Percentiles rank a stretch among this genome's conserved stretches.
Conservation (phyloP, 1,140 invertebrate species). For the Lordiphosa clarofinis region DNA sequence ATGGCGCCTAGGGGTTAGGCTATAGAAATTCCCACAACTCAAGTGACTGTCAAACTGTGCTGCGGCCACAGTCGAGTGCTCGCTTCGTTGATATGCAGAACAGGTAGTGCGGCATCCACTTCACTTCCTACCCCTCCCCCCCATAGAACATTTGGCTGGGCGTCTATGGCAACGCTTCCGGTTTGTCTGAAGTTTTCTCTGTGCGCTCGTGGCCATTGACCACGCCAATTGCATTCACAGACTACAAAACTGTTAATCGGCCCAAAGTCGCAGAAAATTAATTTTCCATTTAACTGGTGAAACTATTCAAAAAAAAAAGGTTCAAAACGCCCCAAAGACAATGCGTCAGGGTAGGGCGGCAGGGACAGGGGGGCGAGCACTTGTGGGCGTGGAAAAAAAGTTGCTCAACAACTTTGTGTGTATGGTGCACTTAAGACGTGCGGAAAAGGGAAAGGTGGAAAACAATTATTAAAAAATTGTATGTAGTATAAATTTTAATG, state of each 20-base stretch:
- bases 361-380: too few relatives aligned
- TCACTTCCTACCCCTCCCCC: too few relatives aligned
- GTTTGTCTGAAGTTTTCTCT: slow-evolving; percentile 1
- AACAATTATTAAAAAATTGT: slow-evolving; percentile 12
- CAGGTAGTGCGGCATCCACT: slow-evolving; percentile 22
- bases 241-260: slow-evolving; percentile 8
- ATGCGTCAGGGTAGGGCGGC: too few relatives aligned
- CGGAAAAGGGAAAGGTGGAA: background rate
- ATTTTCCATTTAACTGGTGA: slow-evolving; percentile 1
- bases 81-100: slow-evolving; percentile 49
- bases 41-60: slow-evolving; percentile 10
- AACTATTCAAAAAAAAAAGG: too few relatives aligned
- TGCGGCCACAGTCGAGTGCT: slow-evolving; percentile 18
- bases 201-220: slow-evolving; percentile 29
- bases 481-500: slow-evolving; percentile 24
- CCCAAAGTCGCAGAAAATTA: too few relatives aligned
- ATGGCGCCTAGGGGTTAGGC: slow-evolving; percentile 50
- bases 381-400: slow-evolving; percentile 22
- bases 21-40: slow-evolving; percentile 6
- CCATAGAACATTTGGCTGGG: background rate
- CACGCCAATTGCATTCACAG: slow-evolving; percentile 21
- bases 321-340: too few relatives aligned
- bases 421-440: slow-evolving; percentile 20
- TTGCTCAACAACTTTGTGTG: slow-evolving; percentile 55
- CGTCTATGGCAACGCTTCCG: slow-evolving; percentile 61